Base-by-base conservation (phyloP, 2,113 vertebrate genomes). In the Smithornis capensis region DNA sequence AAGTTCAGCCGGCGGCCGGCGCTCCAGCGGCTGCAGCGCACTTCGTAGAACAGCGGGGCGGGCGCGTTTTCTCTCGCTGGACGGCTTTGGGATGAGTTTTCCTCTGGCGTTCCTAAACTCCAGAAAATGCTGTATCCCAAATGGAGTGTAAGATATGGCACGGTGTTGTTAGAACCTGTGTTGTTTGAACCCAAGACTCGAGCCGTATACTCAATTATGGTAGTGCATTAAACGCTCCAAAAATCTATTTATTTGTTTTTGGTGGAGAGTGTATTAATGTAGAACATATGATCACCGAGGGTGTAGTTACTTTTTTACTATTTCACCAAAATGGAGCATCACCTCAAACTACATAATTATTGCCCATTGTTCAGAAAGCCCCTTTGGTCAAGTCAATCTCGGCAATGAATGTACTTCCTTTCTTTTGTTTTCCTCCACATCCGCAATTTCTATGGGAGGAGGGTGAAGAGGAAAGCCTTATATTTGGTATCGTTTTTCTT, bases 371-470 rank as follows among this genome's bases (percentile, higher is more conserved):
- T 97, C 64, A 86, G 83, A 95, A 94, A 94, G 59, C 55, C 76
- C 53, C 89, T 90, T 84, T 70, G 92, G 97, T 96, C 67, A 55
- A 97, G 96, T 98, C 87, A 91, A 59, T 78, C 64, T 70, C 75
- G 31, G 92, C 91, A 24, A 79, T 97, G 96, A 96, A 94, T 96
- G 95, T 85, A 90, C 92, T 98, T 98, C 98, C 97, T 98, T 94
- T 96, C 93, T 97, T 98, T 97, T 98, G 98, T 98, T 97, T 97
- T 96, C 92, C 85, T 68, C 96, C 74, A 85, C 93, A 96, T 97
- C 96, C 90, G 77, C 97, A 97, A 27, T 97, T 98, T 96, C 95
- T 90, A 23, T 91, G 92, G 94, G 86, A 96, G 96, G 77, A 68
- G 78, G 42, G 67, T 28, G 45, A 73, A 71, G 65, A 89, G 94